Base-by-base conservation (phyloP, 1,140 invertebrate genomes). In the Eupristina koningsbergeri region DNA sequence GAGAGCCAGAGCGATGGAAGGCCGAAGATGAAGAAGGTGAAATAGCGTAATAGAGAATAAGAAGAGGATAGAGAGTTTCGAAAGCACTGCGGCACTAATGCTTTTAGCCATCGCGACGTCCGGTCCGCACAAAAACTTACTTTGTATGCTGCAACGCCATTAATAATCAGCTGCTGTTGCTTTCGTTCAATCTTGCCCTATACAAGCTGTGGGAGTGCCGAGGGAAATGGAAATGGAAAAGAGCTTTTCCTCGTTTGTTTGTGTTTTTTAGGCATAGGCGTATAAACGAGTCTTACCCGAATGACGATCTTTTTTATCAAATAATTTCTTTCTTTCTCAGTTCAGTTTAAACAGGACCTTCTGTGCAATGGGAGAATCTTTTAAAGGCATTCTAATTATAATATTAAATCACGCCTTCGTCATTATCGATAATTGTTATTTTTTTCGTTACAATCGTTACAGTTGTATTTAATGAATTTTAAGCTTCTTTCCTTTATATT, bases 91-190 rank as follows among this genome's bases (percentile, higher is more conserved):
- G 63, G 71, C 80, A 83, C 80, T 85, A 85, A 85, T 85, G 84
- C 84, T 85, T 85, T 85, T 85, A 85, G 84, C 80, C 61, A 41
- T 76, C 36, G 53, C 83, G 45, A 82, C 79, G 73, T 41, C 81
- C 83, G 73, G 63, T 34, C 83, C 71, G 83, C 69, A 84, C 83
- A 84, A 84, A 84, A 84, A 84, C 76, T 84, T 80, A 85, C 82
- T 82, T 80, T 82, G 77, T 79, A 76, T 83, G 86, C 81, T 74
- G 86, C 83, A 86, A 85, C 80, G 78, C 84, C 80, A 85, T 85
- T 85, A 85, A 85, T 85, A 85, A 85, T 85, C 84, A 85, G 78
- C 77, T 45, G 53, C 67, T 34, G 41, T 47, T 53, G 78, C 67
- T 78, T 41, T 58, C 45, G 45, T 39, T 77, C 74, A 15, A 26